Percentiles rank a stretch among this genome's conserved stretches.
phyloP scores from a whole-genome alignment of 1,140 invertebrate genomes.

The Caenorhabditis brenneri region DNA sequence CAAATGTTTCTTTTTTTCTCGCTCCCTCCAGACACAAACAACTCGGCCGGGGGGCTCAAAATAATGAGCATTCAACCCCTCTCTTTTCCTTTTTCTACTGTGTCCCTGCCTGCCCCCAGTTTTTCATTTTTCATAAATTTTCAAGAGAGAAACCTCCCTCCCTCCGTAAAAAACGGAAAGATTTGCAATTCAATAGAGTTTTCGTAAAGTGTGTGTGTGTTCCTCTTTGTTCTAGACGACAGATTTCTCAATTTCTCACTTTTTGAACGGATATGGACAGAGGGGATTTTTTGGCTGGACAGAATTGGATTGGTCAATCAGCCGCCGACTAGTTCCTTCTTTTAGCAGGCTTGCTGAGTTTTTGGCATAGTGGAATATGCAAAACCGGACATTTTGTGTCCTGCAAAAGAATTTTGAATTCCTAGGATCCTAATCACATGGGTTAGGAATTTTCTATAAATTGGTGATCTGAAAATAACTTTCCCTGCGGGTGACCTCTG shows the following conservation, averaged over 20 bases:
- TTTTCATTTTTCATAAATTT: slow-evolving; percentile 16
- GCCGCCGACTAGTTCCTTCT: too few species aligned
- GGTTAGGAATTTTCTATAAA: too few species aligned
- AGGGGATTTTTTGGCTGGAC: too few species aligned
- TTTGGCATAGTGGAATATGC: too few species aligned
- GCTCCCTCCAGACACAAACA: background rate
- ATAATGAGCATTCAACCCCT: background rate
- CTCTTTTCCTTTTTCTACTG: too few species aligned
- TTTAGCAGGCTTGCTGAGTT: too few species aligned
- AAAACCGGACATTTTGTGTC: too few species aligned
- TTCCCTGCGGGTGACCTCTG: too few species aligned
- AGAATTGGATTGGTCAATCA: too few species aligned
- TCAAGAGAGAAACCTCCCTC: background rate
- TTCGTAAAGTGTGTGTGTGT: background rate
- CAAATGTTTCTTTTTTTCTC: background rate
- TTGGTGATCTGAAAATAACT: too few species aligned
- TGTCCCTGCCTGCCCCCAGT: background rate
- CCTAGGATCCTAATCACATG: too few species aligned
- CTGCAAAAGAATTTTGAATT: too few species aligned
- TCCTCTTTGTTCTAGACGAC: background rate
- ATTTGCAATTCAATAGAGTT: slow-evolving; percentile 9
- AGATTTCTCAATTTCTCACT: background rate
- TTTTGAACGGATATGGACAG: background rate
- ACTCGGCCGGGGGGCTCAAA: background rate
- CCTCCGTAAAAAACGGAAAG: background rate